Base-by-base conservation (phyloP, 2,113 vertebrate species). In the Oreotrochilus melanogaster region DNA sequence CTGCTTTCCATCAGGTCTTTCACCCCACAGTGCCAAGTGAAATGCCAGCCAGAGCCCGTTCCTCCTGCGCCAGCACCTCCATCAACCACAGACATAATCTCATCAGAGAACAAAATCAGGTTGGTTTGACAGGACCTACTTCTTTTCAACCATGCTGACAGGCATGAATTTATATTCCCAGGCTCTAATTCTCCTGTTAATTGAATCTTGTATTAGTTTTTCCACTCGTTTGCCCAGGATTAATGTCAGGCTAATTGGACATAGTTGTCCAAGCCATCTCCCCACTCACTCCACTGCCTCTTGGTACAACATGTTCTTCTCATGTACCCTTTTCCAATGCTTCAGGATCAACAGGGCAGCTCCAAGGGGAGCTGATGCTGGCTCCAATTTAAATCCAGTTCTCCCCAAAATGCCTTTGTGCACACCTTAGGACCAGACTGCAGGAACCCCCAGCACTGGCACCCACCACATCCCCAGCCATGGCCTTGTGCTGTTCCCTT, bases 221-320 rank as follows among this genome's bases (percentile, higher is more conserved):
- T 81, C 89, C 80, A 91, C 92, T 47, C 51, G 1, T 95, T 96
- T 95, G 92, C 84, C 69, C 80, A 75, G 84, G 80, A 95, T 91
- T 91, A 89, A 92, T 62, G 95, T 94, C 95, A 92, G 65, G 73
- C 78, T 95, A 94, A 96, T 94, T 91, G 96, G 89, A 81, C n/a
- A 1, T 14, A 74, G 87, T 43, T 94, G 73, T 78, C 84, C 75
- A 4, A 95, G 57, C 72, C 91, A 72, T 48, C 58, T 88, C 86
- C 45, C 27, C n/a, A 11, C 51, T 81, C 60, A 17, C 42, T 53
- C 27, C 0, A 2, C 72, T 86, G 56, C 53, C 51, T n/a, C 69
- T 35, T 6, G 2, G 4, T 37, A 2, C 31, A 3, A 31, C 0
- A 2, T 0, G 0, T n/a, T 73, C 64, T 72, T 42, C 60, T 86